phyloP scores from a whole-genome alignment of 2,888 invertebrate species.

The Drosophila kuntzei region DNA sequence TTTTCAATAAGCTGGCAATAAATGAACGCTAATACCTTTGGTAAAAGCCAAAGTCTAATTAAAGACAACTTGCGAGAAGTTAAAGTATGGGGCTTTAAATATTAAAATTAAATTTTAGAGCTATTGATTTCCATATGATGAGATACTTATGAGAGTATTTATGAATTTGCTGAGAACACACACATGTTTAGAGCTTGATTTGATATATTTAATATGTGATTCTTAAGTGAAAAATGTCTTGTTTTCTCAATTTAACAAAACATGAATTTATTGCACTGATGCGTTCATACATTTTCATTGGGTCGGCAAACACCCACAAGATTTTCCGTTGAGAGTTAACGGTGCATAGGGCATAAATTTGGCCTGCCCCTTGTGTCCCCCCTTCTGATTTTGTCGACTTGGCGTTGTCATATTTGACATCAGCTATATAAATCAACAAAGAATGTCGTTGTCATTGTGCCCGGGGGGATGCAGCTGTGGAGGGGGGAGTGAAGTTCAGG shows the following conservation, averaged over 20 bases:
- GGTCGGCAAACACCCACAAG: slow-evolving; percentile 56
- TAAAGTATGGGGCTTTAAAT: background rate
- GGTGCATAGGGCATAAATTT: slow-evolving; percentile 78
- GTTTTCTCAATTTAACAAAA: slow-evolving; percentile 61
- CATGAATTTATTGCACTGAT: slow-evolving; percentile 68
- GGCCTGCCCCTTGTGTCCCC: slow-evolving; percentile 4
- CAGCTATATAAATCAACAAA: slow-evolving; percentile 77
- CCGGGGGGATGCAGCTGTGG: background rate
- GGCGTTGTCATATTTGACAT: slow-evolving; percentile 82
- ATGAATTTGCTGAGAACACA: background rate
- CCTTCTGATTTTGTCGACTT: slow-evolving; percentile 35
- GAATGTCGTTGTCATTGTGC: slow-evolving; percentile 57
- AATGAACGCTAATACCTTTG: slow-evolving; percentile 6
- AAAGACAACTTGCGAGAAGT: slow-evolving; percentile 3
- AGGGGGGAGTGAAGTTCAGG: background rate
- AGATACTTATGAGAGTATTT: background rate
- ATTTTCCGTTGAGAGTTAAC: slow-evolving; percentile 66
- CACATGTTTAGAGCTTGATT: slow-evolving; percentile 23
- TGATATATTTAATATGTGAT: slow-evolving; percentile 18
- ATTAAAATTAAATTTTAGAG: too few relatives aligned
- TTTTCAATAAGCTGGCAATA: slow-evolving; percentile 20
- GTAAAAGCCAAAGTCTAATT: slow-evolving; percentile 1
- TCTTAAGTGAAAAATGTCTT: slow-evolving; percentile 41
- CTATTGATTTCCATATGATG: too few relatives aligned
- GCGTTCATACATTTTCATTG: slow-evolving; percentile 51